Base-by-base conservation (phyloP, 2,888 invertebrate genomes). In the Horisme vitalbata region DNA sequence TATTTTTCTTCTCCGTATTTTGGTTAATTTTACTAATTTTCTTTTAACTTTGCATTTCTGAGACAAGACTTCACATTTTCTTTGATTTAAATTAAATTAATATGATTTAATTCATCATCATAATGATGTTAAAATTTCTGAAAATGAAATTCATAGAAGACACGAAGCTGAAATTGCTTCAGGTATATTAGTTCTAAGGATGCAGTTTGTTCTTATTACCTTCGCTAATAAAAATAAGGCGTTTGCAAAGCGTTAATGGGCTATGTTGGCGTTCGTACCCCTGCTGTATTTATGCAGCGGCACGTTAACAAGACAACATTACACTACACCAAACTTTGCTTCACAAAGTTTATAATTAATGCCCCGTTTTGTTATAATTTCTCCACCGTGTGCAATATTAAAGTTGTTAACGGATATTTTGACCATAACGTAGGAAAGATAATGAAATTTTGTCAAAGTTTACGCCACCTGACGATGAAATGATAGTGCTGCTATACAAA, bases 301-400 rank as follows among this genome's bases (percentile, higher is more conserved):
- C 76, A 80, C 77, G 79, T 59, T 73, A 76, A 72, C 75, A 74
- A 75, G 71, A 73, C 71, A 69, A 71, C 70, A 77, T 73, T 76
- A 79, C 71, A 71, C 68, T 76, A 70, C 72, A 72, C 65, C 68
- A 72, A 76, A 77, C 71, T 79, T 70, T 55, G 64, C 60, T 60
- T 63, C 68, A 64, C 64, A 59, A 81, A 80, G 74, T 83, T 82
- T 71, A 64, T 80, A 82, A 82, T 81, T 68, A 79, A 82, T 75
- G 72, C 57, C 65, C 65, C 65, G 70, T 77, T 83, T 78, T n/a
- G n/a, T n/a, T 77, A 77, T 77, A 75, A 78, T 75, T 75, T 70
- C 63, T 64, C 68, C 65, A 58, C 65, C 59, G 71, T 71, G 71
- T 57, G 72, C 72, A 65, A 62, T 67, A 73, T 69, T 70, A 70